phyloP scores from a whole-genome alignment of 2,888 invertebrate genomes.

The Halictus ligatus region DNA sequence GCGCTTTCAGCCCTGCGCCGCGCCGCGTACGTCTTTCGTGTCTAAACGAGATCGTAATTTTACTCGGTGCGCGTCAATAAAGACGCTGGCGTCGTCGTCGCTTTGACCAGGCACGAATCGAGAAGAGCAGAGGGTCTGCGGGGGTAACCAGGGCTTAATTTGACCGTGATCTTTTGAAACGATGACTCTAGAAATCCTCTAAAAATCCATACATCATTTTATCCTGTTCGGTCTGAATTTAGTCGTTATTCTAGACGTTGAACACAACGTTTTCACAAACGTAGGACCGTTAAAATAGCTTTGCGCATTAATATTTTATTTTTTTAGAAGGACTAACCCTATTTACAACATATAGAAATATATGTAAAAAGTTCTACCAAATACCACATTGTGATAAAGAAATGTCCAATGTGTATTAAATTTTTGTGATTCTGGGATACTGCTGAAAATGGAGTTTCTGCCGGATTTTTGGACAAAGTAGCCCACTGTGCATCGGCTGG shows the following conservation, averaged over 20 bases:
- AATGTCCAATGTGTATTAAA: background rate
- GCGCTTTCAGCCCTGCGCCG: conserved; percentile 57
- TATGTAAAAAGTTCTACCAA: no score
- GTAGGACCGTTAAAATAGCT: no score
- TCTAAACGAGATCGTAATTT: conserved; percentile 58
- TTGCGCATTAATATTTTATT: no score
- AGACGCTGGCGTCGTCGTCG: conserved; percentile 17
- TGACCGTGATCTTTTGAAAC: conserved; percentile 21
- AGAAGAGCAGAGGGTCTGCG: background rate
- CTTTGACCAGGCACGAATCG: conserved; percentile 2
- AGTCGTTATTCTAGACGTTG: no score
- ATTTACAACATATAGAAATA: no score
- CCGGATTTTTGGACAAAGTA: accelerated
- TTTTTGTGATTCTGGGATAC: background rate
- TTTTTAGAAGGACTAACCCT: no score
- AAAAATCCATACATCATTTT: no score
- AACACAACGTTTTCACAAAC: no score
- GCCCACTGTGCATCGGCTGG: background rate
- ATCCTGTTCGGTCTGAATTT: no score
- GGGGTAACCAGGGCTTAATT: background rate
- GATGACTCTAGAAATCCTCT: no score
- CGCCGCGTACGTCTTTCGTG: conserved; percentile 60
- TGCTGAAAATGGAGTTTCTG: background rate
- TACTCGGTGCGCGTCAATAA: conserved; percentile 25
- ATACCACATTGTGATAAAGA: no score